A percentile compares a stretch with the other conserved stretches of the same genome.
These are phyloP conservation scores for Meandrina meandrites DNA, from an alignment of 92 coral and sea anemone species.

Conservation along the genomic window DNA sequence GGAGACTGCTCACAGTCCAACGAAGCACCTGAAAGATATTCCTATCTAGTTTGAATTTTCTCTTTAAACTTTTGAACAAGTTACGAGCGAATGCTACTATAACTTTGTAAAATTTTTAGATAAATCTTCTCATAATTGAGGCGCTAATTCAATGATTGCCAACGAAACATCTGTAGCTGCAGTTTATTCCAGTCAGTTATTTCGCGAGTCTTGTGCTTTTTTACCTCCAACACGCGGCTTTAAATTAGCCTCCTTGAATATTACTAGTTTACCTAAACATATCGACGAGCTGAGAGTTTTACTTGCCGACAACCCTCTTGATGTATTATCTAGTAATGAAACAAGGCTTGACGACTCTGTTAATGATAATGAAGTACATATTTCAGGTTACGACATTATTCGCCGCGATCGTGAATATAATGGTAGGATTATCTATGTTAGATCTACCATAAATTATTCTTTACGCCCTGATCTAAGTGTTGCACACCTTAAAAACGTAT, in stretches of 20 bases:
- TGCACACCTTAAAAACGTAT: slow-evolving; percentile 36
- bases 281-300: slow-evolving; percentile 59
- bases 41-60: too few species aligned
- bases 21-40: too few species aligned
- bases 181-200: neutral
- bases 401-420: slow-evolving; percentile 48
- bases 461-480: slow-evolving; percentile 33
- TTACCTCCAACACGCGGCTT: slow-evolving; percentile 49
- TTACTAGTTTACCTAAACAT: slow-evolving; percentile 59
- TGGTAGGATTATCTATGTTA: slow-evolving; percentile 50
- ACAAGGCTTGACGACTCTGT: slow-evolving; percentile 61
- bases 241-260: slow-evolving; percentile 55
- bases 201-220: slow-evolving; percentile 5
- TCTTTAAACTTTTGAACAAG: too few species aligned
- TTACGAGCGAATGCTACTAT: too few species aligned
- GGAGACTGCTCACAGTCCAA: too few species aligned
- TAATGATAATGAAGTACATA: slow-evolving; percentile 52
- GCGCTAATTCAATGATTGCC: neutral
- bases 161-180: slow-evolving; percentile 8
- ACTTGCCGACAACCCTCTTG: slow-evolving; percentile 36
- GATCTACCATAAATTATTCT: slow-evolving; percentile 31
- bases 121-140: neutral
- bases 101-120: neutral
- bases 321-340: slow-evolving; percentile 59
- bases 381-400: slow-evolving; percentile 60